phyloP scores from a whole-genome alignment of 2,113 vertebrate genomes.

The Girardinichthys multiradiatus region DNA sequence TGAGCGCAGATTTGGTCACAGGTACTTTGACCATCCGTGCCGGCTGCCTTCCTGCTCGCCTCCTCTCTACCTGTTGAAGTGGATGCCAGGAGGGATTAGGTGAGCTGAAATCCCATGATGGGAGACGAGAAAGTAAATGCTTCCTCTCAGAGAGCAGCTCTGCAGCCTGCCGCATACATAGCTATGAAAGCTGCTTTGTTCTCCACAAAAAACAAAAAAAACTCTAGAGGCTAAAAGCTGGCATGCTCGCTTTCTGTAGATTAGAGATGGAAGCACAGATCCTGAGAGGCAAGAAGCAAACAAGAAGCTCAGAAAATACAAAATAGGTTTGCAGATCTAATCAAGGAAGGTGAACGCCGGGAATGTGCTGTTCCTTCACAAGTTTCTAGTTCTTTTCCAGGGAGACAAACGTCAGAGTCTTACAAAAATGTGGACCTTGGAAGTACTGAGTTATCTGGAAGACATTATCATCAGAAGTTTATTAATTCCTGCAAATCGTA shows the following conservation, averaged over 20 bases:
- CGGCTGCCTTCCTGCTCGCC: slow-evolving; percentile 16
- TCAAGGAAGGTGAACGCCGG: too few species aligned
- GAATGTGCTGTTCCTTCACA: background rate
- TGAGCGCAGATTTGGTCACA: slow-evolving; percentile 52
- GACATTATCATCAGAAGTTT: slow-evolving; percentile 18
- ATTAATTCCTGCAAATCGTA: background rate
- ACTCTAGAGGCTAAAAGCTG: slow-evolving; percentile 19
- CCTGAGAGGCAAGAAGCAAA: background rate
- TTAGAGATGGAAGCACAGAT: slow-evolving; percentile 7
- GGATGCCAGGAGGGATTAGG: slow-evolving; percentile 78
- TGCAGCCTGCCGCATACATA: slow-evolving; percentile 43
- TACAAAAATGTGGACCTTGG: background rate
- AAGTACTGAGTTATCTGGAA: slow-evolving; percentile 19
- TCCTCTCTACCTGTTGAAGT: slow-evolving; percentile 35
- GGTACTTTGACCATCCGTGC: slow-evolving; percentile 37
- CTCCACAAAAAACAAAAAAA: slow-evolving; percentile 33
- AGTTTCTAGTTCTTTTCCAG: background rate
- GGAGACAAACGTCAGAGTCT: slow-evolving; percentile 33
- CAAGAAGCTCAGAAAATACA: background rate
- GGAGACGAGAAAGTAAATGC: slow-evolving; percentile 67
- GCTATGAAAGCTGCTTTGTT: slow-evolving; percentile 77
- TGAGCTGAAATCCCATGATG: slow-evolving; percentile 62
- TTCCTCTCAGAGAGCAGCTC: slow-evolving; percentile 53
- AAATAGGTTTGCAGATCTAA: background rate
- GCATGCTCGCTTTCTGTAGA: slow-evolving; percentile 29